Conservation (phyloP, 2,113 vertebrate genomes). For the Ammodytes marinus region DNA sequence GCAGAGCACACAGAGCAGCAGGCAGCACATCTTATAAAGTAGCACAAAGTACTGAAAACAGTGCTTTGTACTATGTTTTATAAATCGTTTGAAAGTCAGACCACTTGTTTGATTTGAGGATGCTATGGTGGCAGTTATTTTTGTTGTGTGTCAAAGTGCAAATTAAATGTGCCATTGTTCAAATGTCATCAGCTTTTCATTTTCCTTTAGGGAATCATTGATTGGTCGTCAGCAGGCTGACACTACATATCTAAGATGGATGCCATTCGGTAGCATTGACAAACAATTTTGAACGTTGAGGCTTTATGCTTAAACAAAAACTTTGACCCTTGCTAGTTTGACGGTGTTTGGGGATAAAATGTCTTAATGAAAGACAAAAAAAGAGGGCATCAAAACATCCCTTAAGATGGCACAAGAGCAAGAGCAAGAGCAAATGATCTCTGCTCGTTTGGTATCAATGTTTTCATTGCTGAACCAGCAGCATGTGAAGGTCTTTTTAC, state of each 20-base stretch:
- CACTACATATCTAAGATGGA: neutral
- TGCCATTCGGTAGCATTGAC: neutral
- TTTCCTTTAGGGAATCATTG: conserved; percentile 15
- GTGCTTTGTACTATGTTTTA: neutral
- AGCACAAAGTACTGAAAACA: neutral
- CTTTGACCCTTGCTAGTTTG: neutral
- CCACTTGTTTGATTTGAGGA: neutral
- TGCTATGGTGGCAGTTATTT: conserved; percentile 3
- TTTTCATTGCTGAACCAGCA: conserved; percentile 20
- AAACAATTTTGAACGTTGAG: neutral
- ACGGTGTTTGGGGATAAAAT: neutral
- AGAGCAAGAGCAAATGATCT: neutral
- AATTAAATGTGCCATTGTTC: conserved; percentile 18
- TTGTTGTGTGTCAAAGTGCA: neutral
- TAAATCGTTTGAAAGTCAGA: neutral
- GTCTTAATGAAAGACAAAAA: neutral
- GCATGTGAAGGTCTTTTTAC: conserved; percentile 34
- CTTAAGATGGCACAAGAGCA: no score
- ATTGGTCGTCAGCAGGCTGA: neutral
- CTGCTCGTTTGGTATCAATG: neutral
- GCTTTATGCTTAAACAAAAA: neutral
- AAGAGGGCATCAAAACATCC: neutral
- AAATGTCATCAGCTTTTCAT: neutral
- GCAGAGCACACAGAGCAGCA: neutral
- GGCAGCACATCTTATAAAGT: neutral